Percentiles rank a stretch among this genome's conserved stretches.
Evolutionary conservation across 2,797 vertebrate genomes (phyloP).

Genomic region (Clamator glandarius): DNA sequence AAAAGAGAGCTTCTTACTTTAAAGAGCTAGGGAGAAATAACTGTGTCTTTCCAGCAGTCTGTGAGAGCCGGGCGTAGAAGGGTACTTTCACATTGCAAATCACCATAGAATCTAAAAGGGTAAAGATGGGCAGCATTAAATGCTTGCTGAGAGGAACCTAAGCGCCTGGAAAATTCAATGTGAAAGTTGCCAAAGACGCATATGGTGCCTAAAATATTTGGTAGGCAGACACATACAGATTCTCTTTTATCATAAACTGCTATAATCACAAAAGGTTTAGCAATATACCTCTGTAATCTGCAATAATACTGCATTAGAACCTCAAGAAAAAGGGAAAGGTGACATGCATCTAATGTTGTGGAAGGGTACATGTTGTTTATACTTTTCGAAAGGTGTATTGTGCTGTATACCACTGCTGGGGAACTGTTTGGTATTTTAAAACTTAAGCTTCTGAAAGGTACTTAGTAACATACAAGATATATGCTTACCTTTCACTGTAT

Average conservation of each 20-base stretch:
- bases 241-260: background rate
- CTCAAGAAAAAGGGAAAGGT: background rate
- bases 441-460: background rate
- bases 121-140: slow-evolving; percentile 20
- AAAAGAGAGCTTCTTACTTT: background rate
- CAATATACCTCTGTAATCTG: background rate
- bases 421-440: background rate
- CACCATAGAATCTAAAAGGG: slow-evolving; percentile 30
- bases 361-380: background rate
- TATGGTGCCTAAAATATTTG: background rate
- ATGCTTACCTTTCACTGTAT: background rate
- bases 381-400: background rate
- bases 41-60: slow-evolving; percentile 15
- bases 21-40: background rate
- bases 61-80: slow-evolving; percentile 27
- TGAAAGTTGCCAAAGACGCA: slow-evolving; percentile 2
- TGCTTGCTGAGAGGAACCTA: slow-evolving; percentile 29
- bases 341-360: background rate
- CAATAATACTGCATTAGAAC: background rate
- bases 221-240: background rate
- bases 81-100: background rate
- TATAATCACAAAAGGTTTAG: background rate
- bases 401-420: background rate
- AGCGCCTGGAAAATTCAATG: background rate
- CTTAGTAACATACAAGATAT: background rate